Conservation (phyloP, 2,113 vertebrate species). For the Polypterus bichir region DNA sequence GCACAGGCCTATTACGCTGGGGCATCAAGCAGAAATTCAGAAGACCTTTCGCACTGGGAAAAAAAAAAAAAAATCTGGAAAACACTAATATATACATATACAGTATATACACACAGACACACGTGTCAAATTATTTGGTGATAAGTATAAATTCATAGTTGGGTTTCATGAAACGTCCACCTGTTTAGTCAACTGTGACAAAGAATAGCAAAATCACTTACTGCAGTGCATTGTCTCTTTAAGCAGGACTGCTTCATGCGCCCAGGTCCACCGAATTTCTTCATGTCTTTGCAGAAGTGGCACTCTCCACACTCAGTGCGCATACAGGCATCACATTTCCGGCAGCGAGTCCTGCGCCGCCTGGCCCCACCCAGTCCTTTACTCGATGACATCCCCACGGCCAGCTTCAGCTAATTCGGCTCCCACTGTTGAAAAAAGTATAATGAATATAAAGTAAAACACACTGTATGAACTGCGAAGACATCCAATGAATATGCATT, state of each 20-base stretch:
- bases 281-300: conserved; percentile 92
- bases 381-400: conserved; percentile 73
- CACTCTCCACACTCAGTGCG: conserved; percentile 84
- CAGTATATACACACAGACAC: too few relatives aligned
- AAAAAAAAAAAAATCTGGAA: too few relatives aligned
- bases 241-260: conserved; percentile 92
- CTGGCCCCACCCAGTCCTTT: conserved; percentile 73
- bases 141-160: not conserved
- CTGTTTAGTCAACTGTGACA: not conserved
- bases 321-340: conserved; percentile 81
- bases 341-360: conserved; percentile 78
- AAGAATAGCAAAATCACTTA: conserved; percentile 30
- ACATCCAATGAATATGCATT: too few relatives aligned
- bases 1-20: too few relatives aligned
- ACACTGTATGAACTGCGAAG: too few relatives aligned
- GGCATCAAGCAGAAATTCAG: too few relatives aligned
- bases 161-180: not conserved
- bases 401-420: conserved; percentile 52
- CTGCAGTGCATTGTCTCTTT: conserved; percentile 80
- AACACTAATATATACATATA: too few relatives aligned
- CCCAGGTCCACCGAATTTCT: conserved; percentile 84
- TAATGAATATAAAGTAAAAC: too few relatives aligned
- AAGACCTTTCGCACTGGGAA: too few relatives aligned
- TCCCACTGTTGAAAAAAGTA: conserved; percentile 38
- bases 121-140: not conserved